Evolutionary conservation across 1,140 invertebrate species (phyloP).

Genomic region (Tetranychus urticae): DNA sequence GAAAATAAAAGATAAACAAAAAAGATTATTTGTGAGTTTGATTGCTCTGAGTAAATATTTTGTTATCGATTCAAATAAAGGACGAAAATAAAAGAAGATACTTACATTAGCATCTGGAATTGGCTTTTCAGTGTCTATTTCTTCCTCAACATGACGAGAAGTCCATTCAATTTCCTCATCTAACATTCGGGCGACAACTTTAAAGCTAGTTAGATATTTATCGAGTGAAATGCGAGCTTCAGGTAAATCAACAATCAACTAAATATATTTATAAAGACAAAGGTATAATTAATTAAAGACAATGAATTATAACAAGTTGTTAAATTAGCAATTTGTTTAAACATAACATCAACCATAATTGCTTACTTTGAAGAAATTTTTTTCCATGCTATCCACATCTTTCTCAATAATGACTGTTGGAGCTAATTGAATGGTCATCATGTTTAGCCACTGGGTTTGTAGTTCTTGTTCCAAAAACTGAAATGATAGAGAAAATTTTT

Average conservation of each 20-base stretch:
- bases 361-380: not conserved
- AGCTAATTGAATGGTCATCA: constrained; percentile 7
- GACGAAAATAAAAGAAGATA: too few species aligned
- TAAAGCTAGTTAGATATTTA: not conserved
- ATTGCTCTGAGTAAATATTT: too few species aligned
- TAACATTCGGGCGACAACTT: not conserved
- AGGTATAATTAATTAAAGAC: not conserved
- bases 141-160: too few species aligned
- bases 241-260: not conserved
- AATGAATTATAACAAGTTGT: too few species aligned
- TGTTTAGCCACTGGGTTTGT: constrained; percentile 11
- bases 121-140: too few species aligned
- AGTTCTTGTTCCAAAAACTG: not conserved
- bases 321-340: not conserved
- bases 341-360: not conserved
- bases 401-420: not conserved
- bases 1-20: too few species aligned
- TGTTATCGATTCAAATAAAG: too few species aligned
- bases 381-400: not conserved
- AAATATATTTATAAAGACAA: not conserved
- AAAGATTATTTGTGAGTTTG: too few species aligned
- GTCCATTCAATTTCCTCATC: not conserved
- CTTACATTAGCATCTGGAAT: too few species aligned
- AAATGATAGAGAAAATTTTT: not conserved
- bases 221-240: not conserved